A percentile compares a stretch with the other conserved stretches of the same genome.
These are phyloP conservation scores for Parazoanthus darwini DNA, from an alignment of 92 coral and sea anemone genomes.

Conservation along the genomic window DNA sequence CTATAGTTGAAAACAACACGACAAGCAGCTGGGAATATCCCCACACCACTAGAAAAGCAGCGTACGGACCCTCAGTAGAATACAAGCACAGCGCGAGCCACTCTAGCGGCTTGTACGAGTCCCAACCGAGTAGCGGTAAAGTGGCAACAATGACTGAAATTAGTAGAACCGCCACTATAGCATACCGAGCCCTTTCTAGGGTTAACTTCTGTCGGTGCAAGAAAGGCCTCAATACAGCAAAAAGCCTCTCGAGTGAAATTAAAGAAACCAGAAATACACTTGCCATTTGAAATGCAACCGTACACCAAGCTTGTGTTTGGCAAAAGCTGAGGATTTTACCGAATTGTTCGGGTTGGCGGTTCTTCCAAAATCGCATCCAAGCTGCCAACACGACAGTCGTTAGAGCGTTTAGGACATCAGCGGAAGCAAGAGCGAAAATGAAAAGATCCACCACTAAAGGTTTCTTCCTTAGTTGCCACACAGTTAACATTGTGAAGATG, in stretches of 20 bases:
- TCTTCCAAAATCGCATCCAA: slow-evolving; percentile 15
- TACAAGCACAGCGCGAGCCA: slow-evolving; percentile 39
- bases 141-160: slow-evolving; percentile 20
- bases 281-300: slow-evolving; percentile 34
- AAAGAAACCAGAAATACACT: slow-evolving; percentile 31
- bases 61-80: slow-evolving; percentile 13
- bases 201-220: slow-evolving; percentile 12
- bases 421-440: slow-evolving; percentile 19
- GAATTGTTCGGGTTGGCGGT: slow-evolving; percentile 1
- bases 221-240: slow-evolving; percentile 24
- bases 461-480: slow-evolving; percentile 14
- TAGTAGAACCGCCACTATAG: neutral
- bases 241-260: slow-evolving; percentile 23
- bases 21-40: slow-evolving; percentile 18
- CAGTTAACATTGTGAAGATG: slow-evolving; percentile 24
- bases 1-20: slow-evolving; percentile 20
- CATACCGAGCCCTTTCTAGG: neutral
- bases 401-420: slow-evolving; percentile 31
- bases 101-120: slow-evolving; percentile 14
- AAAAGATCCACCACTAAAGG: slow-evolving; percentile 21
- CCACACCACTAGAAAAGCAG: slow-evolving; percentile 14
- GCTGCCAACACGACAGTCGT: slow-evolving; percentile 23
- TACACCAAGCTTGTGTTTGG: slow-evolving; percentile 39
- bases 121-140: slow-evolving; percentile 36
- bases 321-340: neutral